Evolutionary conservation across 2,888 invertebrate genomes (phyloP).

Genomic region (Oscheius sp.): DNA sequence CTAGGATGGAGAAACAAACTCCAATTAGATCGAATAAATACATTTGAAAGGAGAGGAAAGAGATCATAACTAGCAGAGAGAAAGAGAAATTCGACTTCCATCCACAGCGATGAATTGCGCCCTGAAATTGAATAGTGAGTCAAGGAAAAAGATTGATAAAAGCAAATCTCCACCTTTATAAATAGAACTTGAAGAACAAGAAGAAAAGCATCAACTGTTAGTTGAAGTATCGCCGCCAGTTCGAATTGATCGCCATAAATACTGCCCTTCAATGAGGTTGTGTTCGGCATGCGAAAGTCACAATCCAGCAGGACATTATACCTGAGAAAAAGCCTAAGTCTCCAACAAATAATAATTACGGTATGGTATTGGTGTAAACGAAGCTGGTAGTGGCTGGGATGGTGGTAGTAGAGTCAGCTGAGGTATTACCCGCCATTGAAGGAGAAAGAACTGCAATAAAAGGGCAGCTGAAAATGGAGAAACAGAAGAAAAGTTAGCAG

Average conservation of each 20-base stretch:
- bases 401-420: too few relatives aligned
- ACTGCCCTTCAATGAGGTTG: not conserved
- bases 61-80: not conserved
- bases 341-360: too few relatives aligned
- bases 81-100: slow-evolving; percentile 17
- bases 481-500: too few relatives aligned
- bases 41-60: not conserved
- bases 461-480: too few relatives aligned
- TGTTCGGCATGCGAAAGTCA: too few relatives aligned
- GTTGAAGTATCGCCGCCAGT: not conserved
- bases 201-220: not conserved
- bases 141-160: not conserved
- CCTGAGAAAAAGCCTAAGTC: too few relatives aligned
- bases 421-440: too few relatives aligned
- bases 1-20: not conserved
- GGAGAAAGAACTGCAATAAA: too few relatives aligned
- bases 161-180: not conserved
- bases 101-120: not conserved
- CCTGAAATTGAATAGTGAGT: not conserved
- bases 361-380: too few relatives aligned
- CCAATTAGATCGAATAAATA: not conserved
- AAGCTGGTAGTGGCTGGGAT: too few relatives aligned
- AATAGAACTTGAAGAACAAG: not conserved
- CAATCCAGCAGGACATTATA: too few relatives aligned
- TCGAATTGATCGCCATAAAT: not conserved